Evolutionary conservation across 2,113 vertebrate genomes (phyloP).

Genomic region (Sapayoa aenigma): DNA sequence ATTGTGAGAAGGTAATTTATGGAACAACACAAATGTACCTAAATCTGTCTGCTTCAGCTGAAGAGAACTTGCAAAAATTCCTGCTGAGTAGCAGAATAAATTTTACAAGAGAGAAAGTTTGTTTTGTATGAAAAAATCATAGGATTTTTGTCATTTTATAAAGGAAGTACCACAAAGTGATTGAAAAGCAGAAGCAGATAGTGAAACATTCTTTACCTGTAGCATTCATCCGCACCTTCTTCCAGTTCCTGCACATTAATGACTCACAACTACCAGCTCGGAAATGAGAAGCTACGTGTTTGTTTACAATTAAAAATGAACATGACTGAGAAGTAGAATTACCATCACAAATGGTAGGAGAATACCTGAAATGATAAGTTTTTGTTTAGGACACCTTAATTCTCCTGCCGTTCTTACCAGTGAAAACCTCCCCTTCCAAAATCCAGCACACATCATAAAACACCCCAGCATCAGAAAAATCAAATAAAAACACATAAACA

Average conservation of each 20-base stretch:
- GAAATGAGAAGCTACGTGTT: not conserved
- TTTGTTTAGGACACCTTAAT: not conserved
- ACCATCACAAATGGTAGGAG: not conserved
- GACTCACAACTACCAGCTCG: rapidly evolving
- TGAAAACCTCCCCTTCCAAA: not conserved
- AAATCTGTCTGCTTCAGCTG: not conserved
- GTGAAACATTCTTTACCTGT: not conserved
- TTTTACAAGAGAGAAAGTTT: not conserved
- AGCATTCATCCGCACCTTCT: not conserved
- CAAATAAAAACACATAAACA: not conserved
- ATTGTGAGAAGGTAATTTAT: not conserved
- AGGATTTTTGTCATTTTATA: not conserved
- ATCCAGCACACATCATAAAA: not conserved
- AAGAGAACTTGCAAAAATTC: not conserved
- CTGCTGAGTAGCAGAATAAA: not conserved
- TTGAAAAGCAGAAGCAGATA: not conserved
- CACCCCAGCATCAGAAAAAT: not conserved
- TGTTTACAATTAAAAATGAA: not conserved
- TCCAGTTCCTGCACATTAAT: not conserved
- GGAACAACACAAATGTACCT: not conserved
- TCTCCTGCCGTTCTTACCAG: not conserved
- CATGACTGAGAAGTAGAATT: not conserved
- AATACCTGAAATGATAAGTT: not conserved
- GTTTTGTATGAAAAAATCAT: not conserved
- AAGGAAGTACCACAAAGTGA: not conserved